Percentiles rank a stretch among this genome's conserved stretches.
phyloP scores from a whole-genome alignment of 2,888 invertebrate genomes.

The Drosophila lutescens region DNA sequence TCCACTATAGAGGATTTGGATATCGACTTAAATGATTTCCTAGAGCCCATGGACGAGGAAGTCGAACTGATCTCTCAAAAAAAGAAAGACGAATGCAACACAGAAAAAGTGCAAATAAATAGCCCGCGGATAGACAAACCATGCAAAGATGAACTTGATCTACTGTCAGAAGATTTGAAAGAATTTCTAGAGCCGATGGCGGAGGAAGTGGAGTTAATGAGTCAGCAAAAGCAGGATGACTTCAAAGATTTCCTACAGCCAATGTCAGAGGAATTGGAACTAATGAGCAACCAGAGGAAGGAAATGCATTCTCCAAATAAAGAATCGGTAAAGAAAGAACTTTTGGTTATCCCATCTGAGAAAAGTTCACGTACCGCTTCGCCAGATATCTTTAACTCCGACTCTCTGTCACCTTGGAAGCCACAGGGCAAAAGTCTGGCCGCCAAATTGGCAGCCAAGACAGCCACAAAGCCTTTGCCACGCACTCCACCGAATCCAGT shows the following conservation, averaged over 20 bases:
- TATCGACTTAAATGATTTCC: slow-evolving; percentile 31
- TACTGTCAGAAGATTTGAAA: slow-evolving; percentile 83
- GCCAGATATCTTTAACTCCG: slow-evolving; percentile 76
- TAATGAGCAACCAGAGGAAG: slow-evolving; percentile 3
- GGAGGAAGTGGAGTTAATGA: slow-evolving; percentile 73
- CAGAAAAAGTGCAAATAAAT: slow-evolving; percentile 76
- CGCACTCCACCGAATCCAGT: background rate
- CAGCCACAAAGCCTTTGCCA: background rate
- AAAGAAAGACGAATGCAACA: slow-evolving; percentile 84
- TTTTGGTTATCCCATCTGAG: background rate
- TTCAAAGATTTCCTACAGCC: slow-evolving; percentile 16
- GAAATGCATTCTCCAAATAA: background rate
- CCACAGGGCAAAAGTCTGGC: slow-evolving; percentile 47
- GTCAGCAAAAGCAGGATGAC: slow-evolving; percentile 1
- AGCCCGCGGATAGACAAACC: background rate
- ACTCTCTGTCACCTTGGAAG: slow-evolving; percentile 58
- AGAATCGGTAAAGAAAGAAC: slow-evolving; percentile 19
- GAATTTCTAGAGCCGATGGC: slow-evolving; percentile 86
- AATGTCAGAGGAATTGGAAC: slow-evolving; percentile 6
- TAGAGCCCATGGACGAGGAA: slow-evolving; percentile 36
- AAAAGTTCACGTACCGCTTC: slow-evolving; percentile 52
- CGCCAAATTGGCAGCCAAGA: slow-evolving; percentile 58
- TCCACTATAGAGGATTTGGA: slow-evolving; percentile 16
- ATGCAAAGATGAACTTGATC: slow-evolving; percentile 7
- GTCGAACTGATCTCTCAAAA: background rate